A percentile compares a stretch with the other conserved stretches of the same genome.
Evolutionary conservation across 2,888 invertebrate genomes (phyloP).

Genomic region (Drosophila monieri): DNA sequence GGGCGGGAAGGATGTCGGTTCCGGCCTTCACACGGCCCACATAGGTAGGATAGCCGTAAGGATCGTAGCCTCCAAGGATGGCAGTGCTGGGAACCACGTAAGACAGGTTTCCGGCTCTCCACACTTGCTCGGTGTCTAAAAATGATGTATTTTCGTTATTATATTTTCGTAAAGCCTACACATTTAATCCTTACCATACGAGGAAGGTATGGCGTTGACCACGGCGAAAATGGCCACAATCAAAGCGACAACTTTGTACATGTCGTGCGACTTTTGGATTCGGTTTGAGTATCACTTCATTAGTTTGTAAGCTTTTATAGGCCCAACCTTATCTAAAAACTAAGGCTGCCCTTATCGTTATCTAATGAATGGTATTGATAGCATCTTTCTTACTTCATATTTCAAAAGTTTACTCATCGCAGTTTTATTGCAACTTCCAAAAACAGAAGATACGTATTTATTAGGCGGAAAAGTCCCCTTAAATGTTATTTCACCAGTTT

Average conservation of each 20-base stretch:
- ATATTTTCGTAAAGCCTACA: not conserved
- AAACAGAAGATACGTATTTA: not conserved
- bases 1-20: constrained; percentile 43
- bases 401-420: constrained; percentile 1
- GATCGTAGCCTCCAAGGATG: constrained; percentile 56
- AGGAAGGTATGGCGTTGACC: not conserved
- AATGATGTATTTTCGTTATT: not conserved
- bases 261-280: not conserved
- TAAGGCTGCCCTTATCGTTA: constrained; percentile 3
- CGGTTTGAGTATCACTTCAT: constrained; percentile 1
- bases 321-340: constrained; percentile 3
- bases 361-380: constrained; percentile 10
- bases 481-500: not conserved
- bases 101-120: constrained; percentile 52
- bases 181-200: constrained; percentile 5
- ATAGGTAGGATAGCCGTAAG: constrained; percentile 50
- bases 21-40: constrained; percentile 47
- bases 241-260: constrained; percentile 10
- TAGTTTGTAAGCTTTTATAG: constrained; percentile 15
- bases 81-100: constrained; percentile 33
- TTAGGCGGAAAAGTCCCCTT: not conserved
- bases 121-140: constrained; percentile 44
- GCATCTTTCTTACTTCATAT: constrained; percentile 2
- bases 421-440: not conserved
- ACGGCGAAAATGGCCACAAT: constrained; percentile 13